Conservation (phyloP, 2,888 invertebrate genomes). For the Thalpophila matura region DNA sequence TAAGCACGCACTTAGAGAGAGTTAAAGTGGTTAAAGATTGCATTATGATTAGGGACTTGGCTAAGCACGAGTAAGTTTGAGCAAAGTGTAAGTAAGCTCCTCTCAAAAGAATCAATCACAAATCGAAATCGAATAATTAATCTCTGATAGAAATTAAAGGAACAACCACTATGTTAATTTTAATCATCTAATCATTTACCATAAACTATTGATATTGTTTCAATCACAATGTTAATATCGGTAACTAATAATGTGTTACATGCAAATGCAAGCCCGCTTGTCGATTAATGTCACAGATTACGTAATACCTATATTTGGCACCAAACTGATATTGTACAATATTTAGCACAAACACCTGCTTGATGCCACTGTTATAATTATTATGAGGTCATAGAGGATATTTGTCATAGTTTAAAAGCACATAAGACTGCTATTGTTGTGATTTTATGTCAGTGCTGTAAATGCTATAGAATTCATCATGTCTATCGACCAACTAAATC, state of each 20-base stretch:
- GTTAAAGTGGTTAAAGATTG: too few relatives aligned
- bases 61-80: too few relatives aligned
- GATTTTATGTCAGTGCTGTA: neutral
- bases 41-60: too few relatives aligned
- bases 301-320: conserved; percentile 38
- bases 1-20: too few relatives aligned
- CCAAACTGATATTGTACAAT: conserved; percentile 8
- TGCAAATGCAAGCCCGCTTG: neutral
- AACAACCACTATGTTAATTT: too few relatives aligned
- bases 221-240: too few relatives aligned
- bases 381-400: neutral
- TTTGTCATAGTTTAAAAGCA: neutral
- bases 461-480: neutral
- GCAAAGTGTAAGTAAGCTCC: too few relatives aligned
- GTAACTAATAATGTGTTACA: neutral
- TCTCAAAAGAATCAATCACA: too few relatives aligned
- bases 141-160: too few relatives aligned
- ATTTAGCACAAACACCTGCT: conserved; percentile 35
- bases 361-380: neutral
- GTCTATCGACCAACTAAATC: neutral
- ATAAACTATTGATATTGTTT: neutral
- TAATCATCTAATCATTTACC: neutral
- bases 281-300: conserved; percentile 2
- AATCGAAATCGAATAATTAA: too few relatives aligned
- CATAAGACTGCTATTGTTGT: conserved; percentile 3